These are phyloP conservation scores for Triplophysa siluroides DNA, from an alignment of 2,113 vertebrate genomes.

Conservation along the genomic window DNA sequence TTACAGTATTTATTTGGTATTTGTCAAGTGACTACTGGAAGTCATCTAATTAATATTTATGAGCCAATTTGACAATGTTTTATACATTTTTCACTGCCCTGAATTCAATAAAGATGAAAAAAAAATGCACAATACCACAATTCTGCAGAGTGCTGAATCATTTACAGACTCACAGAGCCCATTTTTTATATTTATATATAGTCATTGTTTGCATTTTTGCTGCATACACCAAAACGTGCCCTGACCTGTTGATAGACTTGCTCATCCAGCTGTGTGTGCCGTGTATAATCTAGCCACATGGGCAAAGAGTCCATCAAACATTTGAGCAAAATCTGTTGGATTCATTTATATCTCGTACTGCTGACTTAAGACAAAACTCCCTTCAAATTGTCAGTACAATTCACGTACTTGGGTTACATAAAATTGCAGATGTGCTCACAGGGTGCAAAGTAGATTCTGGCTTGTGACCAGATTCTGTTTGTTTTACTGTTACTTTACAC, in stretches of 20 bases:
- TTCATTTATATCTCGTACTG: slow-evolving; percentile 14
- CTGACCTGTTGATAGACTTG: slow-evolving; percentile 6
- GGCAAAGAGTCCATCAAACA: slow-evolving; percentile 11
- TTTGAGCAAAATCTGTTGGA: slow-evolving; percentile 2
- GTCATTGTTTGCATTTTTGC: slow-evolving; percentile 24
- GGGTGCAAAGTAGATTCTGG: background rate
- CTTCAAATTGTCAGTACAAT: background rate
- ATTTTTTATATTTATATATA: slow-evolving; percentile 21
- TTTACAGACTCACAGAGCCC: background rate
- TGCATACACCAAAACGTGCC: background rate
- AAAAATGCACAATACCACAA: too few relatives aligned
- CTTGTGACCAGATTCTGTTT: background rate
- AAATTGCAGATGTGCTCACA: background rate
- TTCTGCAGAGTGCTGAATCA: too few relatives aligned
- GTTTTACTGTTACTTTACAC: background rate
- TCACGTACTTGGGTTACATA: background rate
- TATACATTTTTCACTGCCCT: too few relatives aligned
- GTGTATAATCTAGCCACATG: slow-evolving; percentile 13
- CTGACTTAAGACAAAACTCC: slow-evolving; percentile 9
- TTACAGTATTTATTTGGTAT: too few relatives aligned
- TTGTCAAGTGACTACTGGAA: too few relatives aligned
- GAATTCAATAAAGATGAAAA: too few relatives aligned
- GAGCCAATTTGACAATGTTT: too few relatives aligned
- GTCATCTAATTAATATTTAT: too few relatives aligned
- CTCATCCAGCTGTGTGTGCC: slow-evolving; percentile 9